Conservation (phyloP, 2,113 vertebrate species). For the Coracopsis vasa region DNA sequence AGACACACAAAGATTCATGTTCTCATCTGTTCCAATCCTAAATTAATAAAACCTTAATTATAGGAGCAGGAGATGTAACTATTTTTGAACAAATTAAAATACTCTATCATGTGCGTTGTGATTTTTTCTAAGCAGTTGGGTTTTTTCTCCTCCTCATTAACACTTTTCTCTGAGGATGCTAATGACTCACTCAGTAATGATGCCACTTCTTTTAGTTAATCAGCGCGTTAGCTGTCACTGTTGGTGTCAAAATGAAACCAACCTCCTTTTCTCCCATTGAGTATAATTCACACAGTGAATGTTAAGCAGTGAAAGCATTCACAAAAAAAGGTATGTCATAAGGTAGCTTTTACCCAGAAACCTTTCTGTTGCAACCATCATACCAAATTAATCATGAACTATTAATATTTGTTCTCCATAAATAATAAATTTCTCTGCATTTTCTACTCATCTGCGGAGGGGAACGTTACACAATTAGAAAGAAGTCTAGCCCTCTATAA, state of each 20-base stretch:
- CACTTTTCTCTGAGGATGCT: background rate
- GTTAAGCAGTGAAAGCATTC: background rate
- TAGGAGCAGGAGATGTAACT: background rate
- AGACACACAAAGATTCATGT: background rate
- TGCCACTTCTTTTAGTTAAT: slow-evolving; percentile 32
- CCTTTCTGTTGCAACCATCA: background rate
- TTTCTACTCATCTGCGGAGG: background rate
- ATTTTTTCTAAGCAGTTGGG: background rate
- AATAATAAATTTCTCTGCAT: background rate
- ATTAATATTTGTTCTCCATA: background rate
- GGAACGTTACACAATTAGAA: background rate
- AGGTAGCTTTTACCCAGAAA: background rate
- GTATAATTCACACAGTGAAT: background rate
- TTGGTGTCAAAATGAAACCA: background rate
- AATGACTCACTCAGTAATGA: background rate
- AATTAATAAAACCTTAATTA: background rate
- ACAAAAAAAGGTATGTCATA: background rate
- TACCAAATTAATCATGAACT: background rate
- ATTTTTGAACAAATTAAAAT: background rate
- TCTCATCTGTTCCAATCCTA: background rate
- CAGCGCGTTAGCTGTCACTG: background rate
- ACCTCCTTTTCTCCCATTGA: background rate
- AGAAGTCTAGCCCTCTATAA: background rate
- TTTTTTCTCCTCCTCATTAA: background rate
- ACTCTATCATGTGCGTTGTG: background rate